Evolutionary conservation across 2,888 invertebrate species (phyloP).

Genomic region (Amiota minor): DNA sequence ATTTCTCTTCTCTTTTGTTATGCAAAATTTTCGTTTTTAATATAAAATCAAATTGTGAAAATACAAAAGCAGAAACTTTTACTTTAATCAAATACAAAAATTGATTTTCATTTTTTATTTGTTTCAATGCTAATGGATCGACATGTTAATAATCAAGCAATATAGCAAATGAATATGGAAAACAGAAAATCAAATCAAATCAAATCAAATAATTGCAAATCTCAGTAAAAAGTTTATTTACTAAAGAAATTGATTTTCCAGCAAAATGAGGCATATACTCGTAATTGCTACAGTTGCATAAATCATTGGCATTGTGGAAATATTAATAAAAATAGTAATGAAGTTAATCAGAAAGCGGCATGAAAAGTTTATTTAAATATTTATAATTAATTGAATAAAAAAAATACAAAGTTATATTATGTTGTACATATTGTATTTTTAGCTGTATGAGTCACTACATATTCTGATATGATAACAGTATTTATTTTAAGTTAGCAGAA

Average conservation of each 20-base stretch:
- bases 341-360: not conserved
- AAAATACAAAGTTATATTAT: not conserved
- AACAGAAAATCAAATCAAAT: constrained; percentile 11
- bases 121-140: constrained; percentile 7
- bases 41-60: not conserved
- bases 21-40: not conserved
- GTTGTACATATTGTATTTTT: not conserved
- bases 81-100: constrained; percentile 13
- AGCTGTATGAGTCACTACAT: not conserved
- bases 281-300: constrained; percentile 12
- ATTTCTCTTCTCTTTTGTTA: too few relatives aligned
- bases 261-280: not conserved
- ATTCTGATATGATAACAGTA: not conserved
- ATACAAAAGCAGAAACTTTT: constrained; percentile 22
- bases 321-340: constrained; percentile 1
- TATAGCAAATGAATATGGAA: constrained; percentile 4
- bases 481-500: not conserved
- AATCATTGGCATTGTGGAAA: constrained; percentile 12
- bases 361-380: not conserved
- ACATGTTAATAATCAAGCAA: constrained; percentile 21
- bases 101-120: constrained; percentile 4
- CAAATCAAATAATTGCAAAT: constrained; percentile 19
- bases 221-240: constrained; percentile 28
- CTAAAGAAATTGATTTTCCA: constrained; percentile 20
- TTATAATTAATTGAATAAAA: not conserved